Base-by-base conservation (phyloP, 2,888 invertebrate genomes). In the Pocota personata region DNA sequence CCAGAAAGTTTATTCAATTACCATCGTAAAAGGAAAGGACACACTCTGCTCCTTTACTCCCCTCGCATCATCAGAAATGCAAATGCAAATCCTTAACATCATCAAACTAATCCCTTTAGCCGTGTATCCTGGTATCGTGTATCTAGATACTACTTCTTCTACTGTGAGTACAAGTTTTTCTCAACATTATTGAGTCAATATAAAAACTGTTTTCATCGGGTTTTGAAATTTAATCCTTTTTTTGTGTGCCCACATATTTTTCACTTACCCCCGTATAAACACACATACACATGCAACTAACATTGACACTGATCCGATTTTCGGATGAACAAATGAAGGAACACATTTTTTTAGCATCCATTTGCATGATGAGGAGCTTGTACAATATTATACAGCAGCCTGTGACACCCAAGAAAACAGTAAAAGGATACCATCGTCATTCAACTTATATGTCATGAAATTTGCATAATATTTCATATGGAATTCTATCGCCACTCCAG, bases 61-160 rank as follows among this genome's bases (percentile, higher is more conserved):
- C 32, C 7, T 30, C 46, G 35, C 82, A 67, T 80, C 86, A 86
- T 82, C 86, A 82, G 86, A 82, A 82, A 86, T 86, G 86, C 86
- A 86, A 86, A 86, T 86, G 72, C 72, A 82, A 86, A 86, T 86
- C 80, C 86, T 82, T 86, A 86, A 86, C 86, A 86, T 82, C 76
- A 86, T 86, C 80, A 86, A 86, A 86, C 86, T 86, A 86, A 86
- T 86, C 86, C 82, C 86, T 57, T 77, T 82, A 67, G 60, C 67
- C 82, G 66, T 82, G 86, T 82, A 75, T 86, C 76, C 50, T 64
- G 55, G 62, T 71, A 77, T 82, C 77, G 71, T 71, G 43, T 62
- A 55, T 52, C 66, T 67, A 27, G 37, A 57, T 30, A 27, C 64
- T 48, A 52, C 58, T 24, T 16, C 35, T 40, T 24, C 69, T n/a